A percentile compares a stretch with the other conserved stretches of the same genome.
These are phyloP conservation scores for Adelphocoris suturalis DNA, from an alignment of 2,888 invertebrate species.

Conservation along the genomic window DNA sequence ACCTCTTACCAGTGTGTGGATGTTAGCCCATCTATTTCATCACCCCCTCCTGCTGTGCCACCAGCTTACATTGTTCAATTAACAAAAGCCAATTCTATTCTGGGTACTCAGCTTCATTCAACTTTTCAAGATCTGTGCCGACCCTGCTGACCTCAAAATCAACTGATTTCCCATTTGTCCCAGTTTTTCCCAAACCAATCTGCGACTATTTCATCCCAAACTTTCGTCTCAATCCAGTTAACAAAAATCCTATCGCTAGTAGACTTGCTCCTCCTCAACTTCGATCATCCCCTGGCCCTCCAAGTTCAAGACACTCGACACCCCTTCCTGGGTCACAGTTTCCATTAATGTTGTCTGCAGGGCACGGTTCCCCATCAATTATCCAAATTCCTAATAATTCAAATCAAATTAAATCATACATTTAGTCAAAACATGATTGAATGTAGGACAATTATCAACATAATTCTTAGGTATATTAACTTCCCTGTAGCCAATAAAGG, in stretches of 20 bases:
- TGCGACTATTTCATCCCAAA: constrained; percentile 49
- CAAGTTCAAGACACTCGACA: constrained; percentile 51
- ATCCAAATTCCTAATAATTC: not conserved
- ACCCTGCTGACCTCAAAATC: constrained; percentile 11
- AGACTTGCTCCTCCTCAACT: constrained; percentile 52
- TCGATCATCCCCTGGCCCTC: constrained; percentile 60
- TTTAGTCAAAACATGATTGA: too few species aligned
- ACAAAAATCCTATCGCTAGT: constrained; percentile 1
- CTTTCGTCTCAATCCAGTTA: constrained; percentile 38
- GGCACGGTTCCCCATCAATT: constrained; percentile 11
- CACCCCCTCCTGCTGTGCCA: not conserved
- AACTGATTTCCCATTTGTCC: constrained; percentile 46
- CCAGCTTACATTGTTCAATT: not conserved
- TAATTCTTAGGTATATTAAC: too few species aligned
- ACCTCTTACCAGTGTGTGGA: not conserved
- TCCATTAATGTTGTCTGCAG: constrained; percentile 40
- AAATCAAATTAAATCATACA: too few species aligned
- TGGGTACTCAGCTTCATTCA: constrained; percentile 25
- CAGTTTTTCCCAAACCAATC: constrained; percentile 50
- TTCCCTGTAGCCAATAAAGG: too few species aligned
- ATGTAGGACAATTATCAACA: too few species aligned
- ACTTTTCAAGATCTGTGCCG: not conserved
- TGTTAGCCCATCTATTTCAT: not conserved
- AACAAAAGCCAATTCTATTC: not conserved
- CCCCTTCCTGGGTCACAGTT: constrained; percentile 52